phyloP scores from a whole-genome alignment of 2,797 vertebrate genomes.

The Crax fasciolata region DNA sequence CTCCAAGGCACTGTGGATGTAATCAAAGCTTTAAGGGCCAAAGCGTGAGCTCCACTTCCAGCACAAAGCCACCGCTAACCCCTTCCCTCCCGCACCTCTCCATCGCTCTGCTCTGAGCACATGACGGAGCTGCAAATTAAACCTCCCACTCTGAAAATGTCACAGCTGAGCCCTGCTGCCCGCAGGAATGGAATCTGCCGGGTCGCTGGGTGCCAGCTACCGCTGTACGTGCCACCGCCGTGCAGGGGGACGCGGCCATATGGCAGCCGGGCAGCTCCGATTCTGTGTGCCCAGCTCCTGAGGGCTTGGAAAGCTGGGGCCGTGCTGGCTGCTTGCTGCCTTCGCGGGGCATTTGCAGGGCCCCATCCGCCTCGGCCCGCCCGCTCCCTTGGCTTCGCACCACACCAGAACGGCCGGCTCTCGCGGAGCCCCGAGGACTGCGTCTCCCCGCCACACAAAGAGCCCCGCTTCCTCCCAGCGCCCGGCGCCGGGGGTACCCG shows the following conservation, averaged over 20 bases:
- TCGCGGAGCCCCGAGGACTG: neutral
- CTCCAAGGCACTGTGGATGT: slow-evolving; percentile 28
- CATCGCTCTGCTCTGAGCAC: neutral
- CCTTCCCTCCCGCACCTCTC: neutral
- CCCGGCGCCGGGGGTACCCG: neutral
- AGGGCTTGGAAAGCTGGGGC: neutral
- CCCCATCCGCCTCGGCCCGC: too few species aligned
- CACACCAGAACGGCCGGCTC: neutral
- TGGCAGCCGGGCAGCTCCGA: slow-evolving; percentile 30
- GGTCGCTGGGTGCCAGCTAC: slow-evolving; percentile 41
- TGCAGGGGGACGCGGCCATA: neutral
- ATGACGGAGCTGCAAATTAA: slow-evolving; percentile 21
- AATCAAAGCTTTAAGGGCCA: slow-evolving; percentile 60
- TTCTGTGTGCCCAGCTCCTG: neutral
- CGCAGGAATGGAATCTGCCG: slow-evolving; percentile 57
- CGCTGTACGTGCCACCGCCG: neutral
- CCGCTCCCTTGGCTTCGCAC: neutral
- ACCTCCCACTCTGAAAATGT: slow-evolving; percentile 40
- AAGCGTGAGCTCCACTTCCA: slow-evolving; percentile 3
- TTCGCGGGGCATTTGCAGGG: neutral
- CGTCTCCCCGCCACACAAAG: neutral
- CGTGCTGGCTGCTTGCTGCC: neutral
- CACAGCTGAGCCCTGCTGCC: slow-evolving; percentile 27
- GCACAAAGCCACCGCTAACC: neutral
- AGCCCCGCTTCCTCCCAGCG: fast-evolving